Conservation (phyloP, 2,888 invertebrate species). For the Drosophila picticornis region DNA sequence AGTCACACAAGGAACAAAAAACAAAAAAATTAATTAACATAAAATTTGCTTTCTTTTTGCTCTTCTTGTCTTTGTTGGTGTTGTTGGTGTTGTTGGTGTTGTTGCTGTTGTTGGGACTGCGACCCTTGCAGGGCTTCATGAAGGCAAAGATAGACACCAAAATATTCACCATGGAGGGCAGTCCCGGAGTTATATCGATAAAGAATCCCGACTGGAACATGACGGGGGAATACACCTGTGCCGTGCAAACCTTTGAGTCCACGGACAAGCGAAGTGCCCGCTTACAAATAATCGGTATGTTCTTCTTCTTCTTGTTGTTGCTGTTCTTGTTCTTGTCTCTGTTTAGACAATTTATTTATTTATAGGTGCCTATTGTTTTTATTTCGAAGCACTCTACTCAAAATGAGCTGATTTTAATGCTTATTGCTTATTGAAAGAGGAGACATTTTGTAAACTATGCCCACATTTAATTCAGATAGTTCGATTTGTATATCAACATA, state of each 20-base stretch:
- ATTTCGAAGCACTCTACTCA: slow-evolving; percentile 8
- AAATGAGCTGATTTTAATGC: background rate
- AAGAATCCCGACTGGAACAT: slow-evolving; percentile 85
- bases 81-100: background rate
- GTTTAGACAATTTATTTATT: slow-evolving; percentile 28
- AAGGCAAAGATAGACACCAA: slow-evolving; percentile 85
- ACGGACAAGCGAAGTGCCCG: slow-evolving; percentile 85
- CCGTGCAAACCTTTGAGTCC: slow-evolving; percentile 85
- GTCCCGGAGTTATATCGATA: slow-evolving; percentile 85
- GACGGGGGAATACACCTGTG: slow-evolving; percentile 85
- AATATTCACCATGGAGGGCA: slow-evolving; percentile 83
- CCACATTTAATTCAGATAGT: background rate
- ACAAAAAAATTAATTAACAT: slow-evolving; percentile 72
- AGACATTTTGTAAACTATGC: background rate
- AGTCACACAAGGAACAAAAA: slow-evolving; percentile 6
- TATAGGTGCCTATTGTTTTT: slow-evolving; percentile 17
- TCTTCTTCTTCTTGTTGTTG: background rate
- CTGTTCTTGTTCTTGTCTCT: slow-evolving; percentile 42
- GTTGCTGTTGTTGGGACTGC: slow-evolving; percentile 12
- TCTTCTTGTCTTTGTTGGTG: slow-evolving; percentile 25
- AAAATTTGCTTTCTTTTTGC: slow-evolving; percentile 61
- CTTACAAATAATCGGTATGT: slow-evolving; percentile 85
- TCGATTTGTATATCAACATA: background rate
- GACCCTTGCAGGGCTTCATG: slow-evolving; percentile 82
- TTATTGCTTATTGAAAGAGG: background rate